Evolutionary conservation across 2,797 vertebrate species (phyloP).

Genomic region (Morus bassanus): DNA sequence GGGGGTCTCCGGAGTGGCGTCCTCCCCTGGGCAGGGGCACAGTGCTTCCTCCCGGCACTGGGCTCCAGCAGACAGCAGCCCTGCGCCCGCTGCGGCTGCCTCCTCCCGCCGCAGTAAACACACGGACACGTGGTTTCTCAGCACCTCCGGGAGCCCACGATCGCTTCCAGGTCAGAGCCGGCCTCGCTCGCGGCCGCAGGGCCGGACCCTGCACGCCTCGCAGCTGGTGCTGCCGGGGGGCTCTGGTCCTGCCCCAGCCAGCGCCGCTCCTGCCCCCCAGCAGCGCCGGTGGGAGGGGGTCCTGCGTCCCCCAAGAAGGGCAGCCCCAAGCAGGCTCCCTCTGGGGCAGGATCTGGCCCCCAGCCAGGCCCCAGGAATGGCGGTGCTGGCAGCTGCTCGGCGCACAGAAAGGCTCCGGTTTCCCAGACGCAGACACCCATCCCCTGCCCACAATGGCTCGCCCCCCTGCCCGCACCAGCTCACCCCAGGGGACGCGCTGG

Average conservation of each 20-base stretch:
- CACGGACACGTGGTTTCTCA: constrained; percentile 27
- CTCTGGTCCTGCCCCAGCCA: not conserved
- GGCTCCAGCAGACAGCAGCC: not conserved
- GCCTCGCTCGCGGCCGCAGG: not conserved
- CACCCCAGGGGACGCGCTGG: not conserved
- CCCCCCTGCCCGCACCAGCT: not conserved
- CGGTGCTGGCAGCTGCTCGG: not conserved
- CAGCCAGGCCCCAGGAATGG: not conserved
- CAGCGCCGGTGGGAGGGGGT: fast-evolving
- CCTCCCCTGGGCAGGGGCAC: not conserved
- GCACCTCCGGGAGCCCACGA: constrained; percentile 29
- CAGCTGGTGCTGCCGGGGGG: fast-evolving
- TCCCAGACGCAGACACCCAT: fast-evolving
- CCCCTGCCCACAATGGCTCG: fast-evolving
- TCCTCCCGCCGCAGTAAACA: constrained; percentile 18
- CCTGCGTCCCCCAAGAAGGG: not conserved
- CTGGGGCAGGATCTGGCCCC: not conserved
- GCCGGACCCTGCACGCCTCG: not conserved
- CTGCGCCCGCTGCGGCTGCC: not conserved
- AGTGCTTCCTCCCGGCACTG: fast-evolving
- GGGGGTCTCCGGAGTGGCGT: not conserved
- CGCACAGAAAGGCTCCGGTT: not conserved
- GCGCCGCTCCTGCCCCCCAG: not conserved
- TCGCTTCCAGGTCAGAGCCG: constrained; percentile 51
- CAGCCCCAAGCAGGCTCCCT: not conserved